Evolutionary conservation across 2,113 vertebrate genomes (phyloP).

Genomic region (Menidia beryllina): DNA sequence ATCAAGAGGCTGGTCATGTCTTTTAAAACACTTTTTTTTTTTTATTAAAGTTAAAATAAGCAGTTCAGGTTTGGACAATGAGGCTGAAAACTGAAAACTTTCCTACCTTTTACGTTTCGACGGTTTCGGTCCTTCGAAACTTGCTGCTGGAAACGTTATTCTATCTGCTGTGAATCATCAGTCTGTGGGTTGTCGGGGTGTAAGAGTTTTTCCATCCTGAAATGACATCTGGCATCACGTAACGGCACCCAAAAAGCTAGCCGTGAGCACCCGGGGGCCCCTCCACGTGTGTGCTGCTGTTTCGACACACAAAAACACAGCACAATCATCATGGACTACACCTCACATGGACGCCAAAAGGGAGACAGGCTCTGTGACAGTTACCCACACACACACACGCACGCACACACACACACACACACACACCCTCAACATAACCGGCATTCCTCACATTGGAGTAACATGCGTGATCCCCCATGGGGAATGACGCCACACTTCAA

Average conservation of each 20-base stretch:
- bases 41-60: background rate
- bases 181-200: slow-evolving; percentile 37
- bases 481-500: slow-evolving; percentile 47
- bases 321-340: background rate
- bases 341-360: background rate
- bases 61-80: background rate
- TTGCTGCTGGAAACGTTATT: slow-evolving; percentile 24
- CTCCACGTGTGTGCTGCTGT: slow-evolving; percentile 21
- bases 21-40: background rate
- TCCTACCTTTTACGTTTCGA: slow-evolving; percentile 12
- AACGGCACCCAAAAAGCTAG: slow-evolving; percentile 22
- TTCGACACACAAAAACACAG: slow-evolving; percentile 10
- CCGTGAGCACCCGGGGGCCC: background rate
- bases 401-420: slow-evolving; percentile 17
- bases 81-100: background rate
- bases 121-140: background rate
- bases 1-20: no score
- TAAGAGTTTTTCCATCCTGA: slow-evolving; percentile 32
- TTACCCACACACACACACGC: slow-evolving; percentile 1
- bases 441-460: slow-evolving; percentile 67
- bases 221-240: slow-evolving; percentile 17
- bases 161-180: slow-evolving; percentile 55
- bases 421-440: slow-evolving; percentile 55
- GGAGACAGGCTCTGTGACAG: background rate
- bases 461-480: slow-evolving; percentile 46